These are phyloP conservation scores for Lytechinus variegatus DNA, from an alignment of 35 echinoderm and acorn worm species.

Conservation along the genomic window DNA sequence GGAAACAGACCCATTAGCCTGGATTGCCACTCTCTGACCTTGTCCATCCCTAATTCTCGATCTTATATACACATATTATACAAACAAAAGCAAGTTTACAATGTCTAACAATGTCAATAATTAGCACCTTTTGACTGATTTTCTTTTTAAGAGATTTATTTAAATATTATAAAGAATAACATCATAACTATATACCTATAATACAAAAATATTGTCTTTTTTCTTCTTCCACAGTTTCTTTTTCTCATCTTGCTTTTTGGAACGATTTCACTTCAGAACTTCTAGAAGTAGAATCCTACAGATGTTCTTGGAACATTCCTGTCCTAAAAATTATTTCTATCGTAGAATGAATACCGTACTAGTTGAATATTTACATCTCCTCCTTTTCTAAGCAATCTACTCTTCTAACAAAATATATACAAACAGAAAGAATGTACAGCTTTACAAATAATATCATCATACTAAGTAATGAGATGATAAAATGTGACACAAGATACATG, in stretches of 20 bases:
- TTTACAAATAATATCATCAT: conserved; percentile 6
- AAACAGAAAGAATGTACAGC: background rate
- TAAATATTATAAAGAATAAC: background rate
- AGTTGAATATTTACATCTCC: conserved; percentile 12
- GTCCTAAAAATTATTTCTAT: background rate
- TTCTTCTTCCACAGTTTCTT: background rate
- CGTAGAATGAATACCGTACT: background rate
- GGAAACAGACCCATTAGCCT: background rate
- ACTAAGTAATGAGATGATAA: background rate
- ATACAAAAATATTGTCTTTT: background rate
- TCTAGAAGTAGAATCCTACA: background rate
- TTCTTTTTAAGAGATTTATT: background rate
- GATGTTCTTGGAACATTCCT: conserved; percentile 11
- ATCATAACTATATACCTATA: background rate
- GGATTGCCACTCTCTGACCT: background rate
- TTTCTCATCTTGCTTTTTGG: background rate
- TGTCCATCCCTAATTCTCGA: background rate
- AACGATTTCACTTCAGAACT: background rate
- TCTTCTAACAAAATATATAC: background rate
- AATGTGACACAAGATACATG: background rate
- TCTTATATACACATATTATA: background rate
- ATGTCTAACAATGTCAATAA: background rate
- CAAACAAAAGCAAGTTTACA: conserved; percentile 13
- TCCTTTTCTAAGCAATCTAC: background rate
- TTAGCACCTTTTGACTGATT: background rate